Evolutionary conservation across 2,888 invertebrate genomes (phyloP).

Genomic region (Diaprepes abbreviatus): DNA sequence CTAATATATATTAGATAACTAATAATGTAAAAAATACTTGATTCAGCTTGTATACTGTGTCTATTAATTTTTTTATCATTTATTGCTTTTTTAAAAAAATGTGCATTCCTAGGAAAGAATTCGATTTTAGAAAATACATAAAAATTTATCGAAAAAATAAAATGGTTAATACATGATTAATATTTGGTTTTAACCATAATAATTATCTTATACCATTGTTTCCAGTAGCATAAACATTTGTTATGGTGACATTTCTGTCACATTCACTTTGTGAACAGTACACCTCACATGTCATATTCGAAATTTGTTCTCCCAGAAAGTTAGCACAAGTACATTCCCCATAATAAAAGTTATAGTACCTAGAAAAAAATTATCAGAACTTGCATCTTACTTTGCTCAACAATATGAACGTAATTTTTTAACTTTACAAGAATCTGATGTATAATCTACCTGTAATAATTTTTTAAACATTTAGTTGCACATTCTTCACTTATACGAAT

Average conservation of each 20-base stretch:
- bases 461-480: slow-evolving; percentile 54
- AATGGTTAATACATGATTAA: too few relatives aligned
- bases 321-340: slow-evolving; percentile 60
- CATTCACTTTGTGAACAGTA: slow-evolving; percentile 51
- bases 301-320: slow-evolving; percentile 59
- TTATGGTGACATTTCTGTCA: slow-evolving; percentile 48
- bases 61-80: too few relatives aligned
- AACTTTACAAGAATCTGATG: too few relatives aligned
- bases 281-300: slow-evolving; percentile 53
- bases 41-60: too few relatives aligned
- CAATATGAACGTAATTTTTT: too few relatives aligned
- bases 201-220: slow-evolving; percentile 55
- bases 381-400: too few relatives aligned
- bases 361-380: slow-evolving; percentile 38
- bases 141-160: too few relatives aligned
- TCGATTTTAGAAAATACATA: too few relatives aligned
- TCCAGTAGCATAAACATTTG: slow-evolving; percentile 60
- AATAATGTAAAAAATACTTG: too few relatives aligned
- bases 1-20: too few relatives aligned
- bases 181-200: not conserved
- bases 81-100: too few relatives aligned
- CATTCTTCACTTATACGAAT: slow-evolving; percentile 53
- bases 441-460: slow-evolving; percentile 56
- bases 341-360: slow-evolving; percentile 58
- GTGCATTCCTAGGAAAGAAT: too few relatives aligned